Conservation (phyloP, 2,888 invertebrate species). For the Rhagonycha fulva region DNA sequence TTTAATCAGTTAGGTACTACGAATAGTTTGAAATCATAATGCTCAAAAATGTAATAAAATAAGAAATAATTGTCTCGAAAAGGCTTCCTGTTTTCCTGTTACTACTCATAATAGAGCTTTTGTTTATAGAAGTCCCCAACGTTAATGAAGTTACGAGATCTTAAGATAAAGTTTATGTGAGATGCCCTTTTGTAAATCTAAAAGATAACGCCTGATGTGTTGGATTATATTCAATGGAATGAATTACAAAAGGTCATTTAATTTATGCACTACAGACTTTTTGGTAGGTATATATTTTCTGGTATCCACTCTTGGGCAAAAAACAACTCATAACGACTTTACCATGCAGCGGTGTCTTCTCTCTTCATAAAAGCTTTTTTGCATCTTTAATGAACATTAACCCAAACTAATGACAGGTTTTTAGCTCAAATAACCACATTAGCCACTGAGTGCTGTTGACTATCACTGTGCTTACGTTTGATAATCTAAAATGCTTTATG, state of each 20-base stretch:
- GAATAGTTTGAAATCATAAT: no score
- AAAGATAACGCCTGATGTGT: background rate
- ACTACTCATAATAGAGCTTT: no score
- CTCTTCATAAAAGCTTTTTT: background rate
- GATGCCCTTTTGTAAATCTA: background rate
- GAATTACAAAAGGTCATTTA: no score
- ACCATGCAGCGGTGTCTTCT: background rate
- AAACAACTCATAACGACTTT: background rate
- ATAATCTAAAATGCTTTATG: background rate
- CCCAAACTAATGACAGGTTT: background rate
- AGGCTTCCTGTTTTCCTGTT: no score
- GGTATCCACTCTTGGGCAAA: background rate
- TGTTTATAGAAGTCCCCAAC: background rate
- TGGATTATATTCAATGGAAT: background rate
- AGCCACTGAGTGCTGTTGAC: background rate
- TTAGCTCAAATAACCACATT: background rate
- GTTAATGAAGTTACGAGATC: background rate
- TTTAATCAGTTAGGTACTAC: no score
- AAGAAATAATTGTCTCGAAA: no score
- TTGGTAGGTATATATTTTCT: background rate
- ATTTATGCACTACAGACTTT: background rate
- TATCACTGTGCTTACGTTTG: background rate
- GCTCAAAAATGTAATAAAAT: no score
- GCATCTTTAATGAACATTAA: background rate
- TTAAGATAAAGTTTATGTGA: background rate